Evolutionary conservation across 1,140 invertebrate genomes (phyloP).

Genomic region (Pseudomyrmex concolor): DNA sequence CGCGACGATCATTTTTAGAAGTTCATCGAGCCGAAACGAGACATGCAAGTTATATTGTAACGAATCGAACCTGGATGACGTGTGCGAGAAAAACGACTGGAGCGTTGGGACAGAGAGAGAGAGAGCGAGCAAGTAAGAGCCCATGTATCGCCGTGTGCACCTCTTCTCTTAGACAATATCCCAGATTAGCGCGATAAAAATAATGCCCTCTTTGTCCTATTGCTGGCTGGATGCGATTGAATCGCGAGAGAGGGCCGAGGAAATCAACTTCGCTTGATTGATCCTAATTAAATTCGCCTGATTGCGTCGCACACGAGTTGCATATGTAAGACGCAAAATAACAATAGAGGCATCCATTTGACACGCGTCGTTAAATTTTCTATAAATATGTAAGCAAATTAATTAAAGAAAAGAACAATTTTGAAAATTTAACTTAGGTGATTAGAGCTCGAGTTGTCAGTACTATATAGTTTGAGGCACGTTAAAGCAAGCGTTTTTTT

Average conservation of each 20-base stretch:
- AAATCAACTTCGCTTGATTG: slow-evolving; percentile 25
- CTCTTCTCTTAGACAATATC: slow-evolving; percentile 67
- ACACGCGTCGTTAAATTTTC: not conserved
- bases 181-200: slow-evolving; percentile 59
- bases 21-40: slow-evolving; percentile 68
- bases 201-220: slow-evolving; percentile 44
- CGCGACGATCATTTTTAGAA: slow-evolving; percentile 75
- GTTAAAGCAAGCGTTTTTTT: not conserved
- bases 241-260: slow-evolving; percentile 46
- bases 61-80: slow-evolving; percentile 54
- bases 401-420: not conserved
- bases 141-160: slow-evolving; percentile 17
- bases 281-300: slow-evolving; percentile 40
- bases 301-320: slow-evolving; percentile 34
- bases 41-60: slow-evolving; percentile 64
- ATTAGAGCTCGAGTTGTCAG: too few relatives aligned
- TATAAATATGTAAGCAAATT: slow-evolving; percentile 16
- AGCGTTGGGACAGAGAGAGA: slow-evolving; percentile 62
- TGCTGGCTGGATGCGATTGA: slow-evolving; percentile 21
- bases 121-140: not conserved
- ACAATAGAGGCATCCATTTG: not conserved
- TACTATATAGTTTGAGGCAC: not conserved
- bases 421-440: too few relatives aligned
- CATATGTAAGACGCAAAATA: slow-evolving; percentile 9
- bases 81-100: slow-evolving; percentile 69